Evolutionary conservation across 2,797 vertebrate genomes (phyloP).

Genomic region (Halcyon smyrnensis): DNA sequence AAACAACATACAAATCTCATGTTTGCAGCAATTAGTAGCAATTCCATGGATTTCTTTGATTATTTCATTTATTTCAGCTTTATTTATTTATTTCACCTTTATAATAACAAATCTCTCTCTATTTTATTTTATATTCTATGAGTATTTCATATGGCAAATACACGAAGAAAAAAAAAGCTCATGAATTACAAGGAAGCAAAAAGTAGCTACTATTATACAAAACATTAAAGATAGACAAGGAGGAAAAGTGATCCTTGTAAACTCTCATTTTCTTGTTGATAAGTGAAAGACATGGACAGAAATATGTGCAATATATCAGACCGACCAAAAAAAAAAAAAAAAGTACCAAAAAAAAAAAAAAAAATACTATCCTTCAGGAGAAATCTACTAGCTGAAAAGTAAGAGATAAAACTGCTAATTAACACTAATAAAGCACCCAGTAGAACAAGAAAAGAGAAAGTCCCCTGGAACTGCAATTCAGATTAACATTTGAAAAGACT

Average conservation of each 20-base stretch:
- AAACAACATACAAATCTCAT: background rate
- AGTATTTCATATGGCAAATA: background rate
- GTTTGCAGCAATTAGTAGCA: background rate
- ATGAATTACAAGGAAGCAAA: background rate
- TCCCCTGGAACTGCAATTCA: background rate
- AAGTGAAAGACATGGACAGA: background rate
- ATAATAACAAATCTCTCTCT: background rate
- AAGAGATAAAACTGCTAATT: background rate
- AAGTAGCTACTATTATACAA: background rate
- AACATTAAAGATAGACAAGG: background rate
- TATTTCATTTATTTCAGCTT: background rate
- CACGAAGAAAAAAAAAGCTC: background rate
- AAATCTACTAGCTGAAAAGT: background rate
- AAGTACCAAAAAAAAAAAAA: background rate
- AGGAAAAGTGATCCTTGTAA: background rate
- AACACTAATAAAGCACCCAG: background rate
- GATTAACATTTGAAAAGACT: slow-evolving; percentile 44
- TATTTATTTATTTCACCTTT: background rate
- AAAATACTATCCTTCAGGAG: background rate
- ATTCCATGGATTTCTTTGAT: background rate
- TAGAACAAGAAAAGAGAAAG: background rate
- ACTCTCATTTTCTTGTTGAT: background rate
- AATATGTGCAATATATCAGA: background rate
- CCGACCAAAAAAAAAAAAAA: background rate
- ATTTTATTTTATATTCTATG: background rate